Conservation (phyloP, 2,113 vertebrate species). For the Aptenodytes forsteri region DNA sequence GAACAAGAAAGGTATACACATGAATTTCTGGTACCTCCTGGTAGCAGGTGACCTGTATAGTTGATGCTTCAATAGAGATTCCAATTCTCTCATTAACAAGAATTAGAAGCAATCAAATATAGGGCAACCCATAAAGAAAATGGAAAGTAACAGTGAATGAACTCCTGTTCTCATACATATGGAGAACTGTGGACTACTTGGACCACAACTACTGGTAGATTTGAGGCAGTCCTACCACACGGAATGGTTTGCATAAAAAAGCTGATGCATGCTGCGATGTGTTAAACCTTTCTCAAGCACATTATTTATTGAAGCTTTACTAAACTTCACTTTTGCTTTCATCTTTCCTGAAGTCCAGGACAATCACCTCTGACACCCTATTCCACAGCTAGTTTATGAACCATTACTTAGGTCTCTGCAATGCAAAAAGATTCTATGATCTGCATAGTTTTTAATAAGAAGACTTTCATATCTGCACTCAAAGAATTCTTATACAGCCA, state of each 20-base stretch:
- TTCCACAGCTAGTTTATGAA: neutral
- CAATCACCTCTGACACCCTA: neutral
- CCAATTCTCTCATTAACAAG: neutral
- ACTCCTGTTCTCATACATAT: neutral
- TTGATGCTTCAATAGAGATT: neutral
- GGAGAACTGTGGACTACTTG: neutral
- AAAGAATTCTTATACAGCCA: constrained; percentile 21
- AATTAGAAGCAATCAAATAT: neutral
- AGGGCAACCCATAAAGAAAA: neutral
- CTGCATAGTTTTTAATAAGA: neutral
- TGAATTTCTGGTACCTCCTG: neutral
- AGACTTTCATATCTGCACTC: neutral
- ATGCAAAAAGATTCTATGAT: neutral
- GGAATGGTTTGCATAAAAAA: neutral
- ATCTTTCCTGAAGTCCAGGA: neutral
- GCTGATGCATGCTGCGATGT: neutral
- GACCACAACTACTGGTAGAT: neutral
- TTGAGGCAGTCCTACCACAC: neutral
- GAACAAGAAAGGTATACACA: neutral
- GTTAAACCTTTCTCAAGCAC: neutral
- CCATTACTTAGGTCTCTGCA: neutral
- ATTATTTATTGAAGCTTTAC: neutral
- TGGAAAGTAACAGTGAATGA: neutral
- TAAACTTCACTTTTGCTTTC: neutral
- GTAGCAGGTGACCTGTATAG: neutral